A percentile compares a stretch with the other conserved stretches of the same genome.
Evolutionary conservation across 2,797 vertebrate genomes (phyloP).

Genomic region (Capromys pilorides): DNA sequence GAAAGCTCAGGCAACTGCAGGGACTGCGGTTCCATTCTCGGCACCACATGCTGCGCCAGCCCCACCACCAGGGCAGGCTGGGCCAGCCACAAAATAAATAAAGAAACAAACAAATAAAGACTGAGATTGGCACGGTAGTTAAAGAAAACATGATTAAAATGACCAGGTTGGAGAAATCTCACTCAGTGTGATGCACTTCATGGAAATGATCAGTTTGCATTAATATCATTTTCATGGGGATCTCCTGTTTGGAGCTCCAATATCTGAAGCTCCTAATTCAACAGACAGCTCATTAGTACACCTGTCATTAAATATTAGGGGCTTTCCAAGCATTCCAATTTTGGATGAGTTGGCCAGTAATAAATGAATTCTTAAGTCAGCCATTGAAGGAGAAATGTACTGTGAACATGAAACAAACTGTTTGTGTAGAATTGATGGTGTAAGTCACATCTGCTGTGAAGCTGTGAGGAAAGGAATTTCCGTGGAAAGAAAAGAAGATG

Average conservation of each 20-base stretch:
- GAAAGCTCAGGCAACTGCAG: no score
- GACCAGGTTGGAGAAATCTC: not conserved
- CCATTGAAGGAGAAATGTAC: not conserved
- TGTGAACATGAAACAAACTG: not conserved
- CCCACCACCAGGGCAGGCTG: no score
- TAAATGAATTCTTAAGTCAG: not conserved
- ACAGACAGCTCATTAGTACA: not conserved
- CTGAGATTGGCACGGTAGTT: not conserved
- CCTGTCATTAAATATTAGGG: not conserved
- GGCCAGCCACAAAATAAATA: no score
- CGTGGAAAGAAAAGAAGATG: not conserved
- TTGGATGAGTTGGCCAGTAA: slow-evolving; percentile 5
- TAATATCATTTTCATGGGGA: slow-evolving; percentile 22
- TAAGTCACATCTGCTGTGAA: not conserved
- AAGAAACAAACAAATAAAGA: no score
- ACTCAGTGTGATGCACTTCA: not conserved
- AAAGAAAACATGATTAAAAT: not conserved
- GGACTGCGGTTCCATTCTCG: no score
- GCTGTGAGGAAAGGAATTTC: not conserved
- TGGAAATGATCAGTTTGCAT: not conserved
- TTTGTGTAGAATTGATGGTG: not conserved
- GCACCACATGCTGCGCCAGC: no score
- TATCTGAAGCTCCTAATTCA: not conserved
- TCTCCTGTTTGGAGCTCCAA: not conserved
- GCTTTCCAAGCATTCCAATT: not conserved